Evolutionary conservation across 2,888 invertebrate species (phyloP), one percentile per base, ranked within the genome.

Genomic region (Psylliodes chrysocephalus): DNA sequence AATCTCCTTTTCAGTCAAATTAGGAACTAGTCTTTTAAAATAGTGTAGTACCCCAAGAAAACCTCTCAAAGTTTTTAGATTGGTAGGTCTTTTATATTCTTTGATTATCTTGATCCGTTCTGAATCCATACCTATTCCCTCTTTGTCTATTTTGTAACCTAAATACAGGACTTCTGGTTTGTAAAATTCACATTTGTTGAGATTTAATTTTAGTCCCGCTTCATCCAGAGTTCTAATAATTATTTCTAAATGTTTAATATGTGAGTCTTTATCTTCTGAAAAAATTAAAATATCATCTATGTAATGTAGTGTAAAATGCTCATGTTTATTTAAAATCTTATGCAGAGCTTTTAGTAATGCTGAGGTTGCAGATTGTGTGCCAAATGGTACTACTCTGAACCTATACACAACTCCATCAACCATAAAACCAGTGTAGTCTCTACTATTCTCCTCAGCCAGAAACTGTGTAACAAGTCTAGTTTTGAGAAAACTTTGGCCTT

Each of bases 141-240:
- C 33, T 7, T 38, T 57, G 3, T 70, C 70, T 6, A 65, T 35
- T 33, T 30, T 25, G 17, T 47, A 77, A 66, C 77, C 78, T 0
- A 78, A 63, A 54, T 73, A 79, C n/a, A 75, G 68, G 1, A 79
- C 65, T 25, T 59, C 46, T 19, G 3, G 3, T 7, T 25, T 25
- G 7, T 46, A 40, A 49, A 79, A 78, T 1, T 40, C 18, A 59
- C 76, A 77, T 47, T 77, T 79, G 0, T 65, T 57, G 0, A 77
- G 35, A 49, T 78, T 79, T 1, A 79, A 35, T 1, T 74, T 76
- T 1, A 79, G 38, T n/a, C 73, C 71, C 1, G 75, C 70, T 1
- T 68, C 60, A 44, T 68, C 17, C 5, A 77, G 35, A 1, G 55
- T 60, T 28, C 61, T 4, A 0, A 78, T 60, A 0, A 77, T 68